Evolutionary conservation across 2,888 invertebrate species (phyloP).

Genomic region (Baronia brevicornis): DNA sequence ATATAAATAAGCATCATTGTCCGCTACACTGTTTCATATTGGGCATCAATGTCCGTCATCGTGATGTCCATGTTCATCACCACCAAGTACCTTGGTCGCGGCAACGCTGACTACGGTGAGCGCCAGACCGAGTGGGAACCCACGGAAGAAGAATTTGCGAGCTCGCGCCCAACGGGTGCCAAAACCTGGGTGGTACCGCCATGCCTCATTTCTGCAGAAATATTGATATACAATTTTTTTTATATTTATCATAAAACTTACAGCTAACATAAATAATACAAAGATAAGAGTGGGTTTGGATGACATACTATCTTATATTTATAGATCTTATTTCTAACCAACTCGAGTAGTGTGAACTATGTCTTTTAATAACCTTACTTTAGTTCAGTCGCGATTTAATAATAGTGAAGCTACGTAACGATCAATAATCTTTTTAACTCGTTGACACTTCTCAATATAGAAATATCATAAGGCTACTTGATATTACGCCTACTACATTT

Average conservation of each 20-base stretch:
- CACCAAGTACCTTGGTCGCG: conserved; percentile 28
- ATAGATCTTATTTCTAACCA: too few species aligned
- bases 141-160: conserved; percentile 73
- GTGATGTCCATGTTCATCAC: conserved; percentile 52
- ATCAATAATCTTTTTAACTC: too few species aligned
- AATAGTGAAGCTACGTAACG: too few species aligned
- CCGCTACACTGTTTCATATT: conserved; percentile 9
- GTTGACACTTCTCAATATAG: too few species aligned
- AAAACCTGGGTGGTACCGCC: conserved; percentile 82
- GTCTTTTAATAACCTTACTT: too few species aligned
- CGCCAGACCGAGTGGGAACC: conserved; percentile 78
- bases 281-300: too few species aligned
- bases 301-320: too few species aligned
- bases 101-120: conserved; percentile 45
- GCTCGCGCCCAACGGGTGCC: conserved; percentile 67
- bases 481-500: too few species aligned
- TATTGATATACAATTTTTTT: not conserved
- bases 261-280: not conserved
- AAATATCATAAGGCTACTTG: too few species aligned
- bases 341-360: too few species aligned
- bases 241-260: not conserved
- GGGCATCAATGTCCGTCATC: conserved; percentile 24
- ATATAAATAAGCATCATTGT: not conserved
- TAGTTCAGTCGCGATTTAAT: too few species aligned
- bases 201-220: conserved; percentile 83